Evolutionary conservation across 2,888 invertebrate species (phyloP), one percentile per base, ranked within the genome.

Genomic region (Thysanoteuthis rhombus): DNA sequence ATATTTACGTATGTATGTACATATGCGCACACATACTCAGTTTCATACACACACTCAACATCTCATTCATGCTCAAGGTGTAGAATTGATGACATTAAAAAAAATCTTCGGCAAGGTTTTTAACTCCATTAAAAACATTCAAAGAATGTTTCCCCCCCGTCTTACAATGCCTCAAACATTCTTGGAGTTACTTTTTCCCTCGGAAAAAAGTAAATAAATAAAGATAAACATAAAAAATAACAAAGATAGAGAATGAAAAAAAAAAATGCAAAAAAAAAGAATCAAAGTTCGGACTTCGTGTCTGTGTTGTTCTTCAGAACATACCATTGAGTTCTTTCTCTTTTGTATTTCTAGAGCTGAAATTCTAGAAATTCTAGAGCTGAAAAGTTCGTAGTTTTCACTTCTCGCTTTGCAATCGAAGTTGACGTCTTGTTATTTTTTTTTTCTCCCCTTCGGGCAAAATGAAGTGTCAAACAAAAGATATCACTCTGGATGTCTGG

Each of bases 31-130:
- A 36, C 32, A 90, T 25, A n/a, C 25, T 52, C 5, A 52, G 25
- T 28, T 25, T 52, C 52, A 52, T 52, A 5, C 75, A n/a, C n/a
- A n/a, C n/a, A n/a, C n/a, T n/a, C n/a, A n/a, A n/a, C 32, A n/a
- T 1, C 75, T 75, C 75, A n/a, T n/a, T 75, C n/a, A 36, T n/a
- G 10, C 16, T 36, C n/a, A 75, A 36, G 75, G 75, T 75, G n/a
- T 75, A 75, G n/a, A 75, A 75, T 75, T 75, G 39, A 91, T 91
- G 91, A 91, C 42, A 91, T 40, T 91, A 32, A 42, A 92, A 40
- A 91, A n/a, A 91, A 40, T 36, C 22, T 92, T 92, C 32, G 42
- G 45, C 92, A 40, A 28, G 25, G 40, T 45, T 45, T 92, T 40
- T 45, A 40, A 92, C 45, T n/a, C 42, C 32, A 28, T 45, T n/a